Evolutionary conservation across 2,888 invertebrate genomes (phyloP), one percentile per base, ranked within the genome.

Genomic region (Ophion ventricosus): DNA sequence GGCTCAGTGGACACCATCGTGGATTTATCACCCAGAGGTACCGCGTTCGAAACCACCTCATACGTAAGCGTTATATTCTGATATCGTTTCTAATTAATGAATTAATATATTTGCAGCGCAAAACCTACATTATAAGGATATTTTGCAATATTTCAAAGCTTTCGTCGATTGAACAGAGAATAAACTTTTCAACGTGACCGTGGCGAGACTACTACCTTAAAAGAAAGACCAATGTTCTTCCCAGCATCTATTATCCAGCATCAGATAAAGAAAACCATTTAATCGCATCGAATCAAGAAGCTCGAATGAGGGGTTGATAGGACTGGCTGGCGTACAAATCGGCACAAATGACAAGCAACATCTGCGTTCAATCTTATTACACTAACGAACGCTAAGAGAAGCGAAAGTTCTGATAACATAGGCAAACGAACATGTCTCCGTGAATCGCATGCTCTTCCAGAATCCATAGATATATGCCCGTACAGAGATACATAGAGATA

Each of bases 391-490:
- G 25, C 3, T 17, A 7, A 26, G 54, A 69, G 54, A n/a, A 23
- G n/a, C 54, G 10, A 54, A 69, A 69, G 29, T 69, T 49, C 26
- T 3, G 23, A 54, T 54, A 4, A 29, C 49, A 54, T 56, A 35
- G 56, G 20, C 56, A 23, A 23, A 25, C 40, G 59, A 59, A 57
- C 59, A 20, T 35, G 49, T 14, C 49, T 49, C 49, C 49, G 4
- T 14, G 56, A 35, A 72, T 72, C 14, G 70, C 57, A 57, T 2
- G 49, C 49, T 49, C 57, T 35, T 35, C 56, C 35, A 57, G 8
- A n/a, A 49, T 59, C 25, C 25, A 26, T 43, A 43, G 25, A 20
- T 43, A 73, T n/a, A 20, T 43, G 17, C 17, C 4, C 49, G 14
- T 49, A 17, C 14, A 17, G 17, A 49, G 49, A 49, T 17, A 49